phyloP scores from a whole-genome alignment of 2,113 vertebrate genomes.

The Saimiri boliviensis region DNA sequence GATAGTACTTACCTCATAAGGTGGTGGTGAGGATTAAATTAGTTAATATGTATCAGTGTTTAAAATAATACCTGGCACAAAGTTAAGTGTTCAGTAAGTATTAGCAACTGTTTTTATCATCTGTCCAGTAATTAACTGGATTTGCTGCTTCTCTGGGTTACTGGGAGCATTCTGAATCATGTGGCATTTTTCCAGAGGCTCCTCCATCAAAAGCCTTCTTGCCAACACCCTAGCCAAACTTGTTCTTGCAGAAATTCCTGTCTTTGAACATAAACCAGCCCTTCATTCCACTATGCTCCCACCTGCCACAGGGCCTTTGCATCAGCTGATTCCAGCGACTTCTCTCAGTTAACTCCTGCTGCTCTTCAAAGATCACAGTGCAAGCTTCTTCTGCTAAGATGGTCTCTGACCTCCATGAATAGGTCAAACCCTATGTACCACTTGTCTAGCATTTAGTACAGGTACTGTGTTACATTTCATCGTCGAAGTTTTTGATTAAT shows the following conservation, averaged over 20 bases:
- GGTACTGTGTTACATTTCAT: not conserved
- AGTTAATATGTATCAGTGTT: not conserved
- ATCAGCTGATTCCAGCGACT: fast-evolving
- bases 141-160: not conserved
- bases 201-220: not conserved
- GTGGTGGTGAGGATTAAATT: not conserved
- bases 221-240: not conserved
- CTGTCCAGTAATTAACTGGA: not conserved
- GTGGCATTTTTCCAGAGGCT: not conserved
- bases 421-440: not conserved
- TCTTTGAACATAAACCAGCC: not conserved
- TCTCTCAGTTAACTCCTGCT: not conserved
- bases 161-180: not conserved
- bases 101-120: not conserved
- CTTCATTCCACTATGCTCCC: not conserved
- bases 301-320: not conserved
- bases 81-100: not conserved
- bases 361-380: not conserved
- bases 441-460: not conserved
- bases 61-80: not conserved
- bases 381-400: not conserved
- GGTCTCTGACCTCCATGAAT: not conserved
- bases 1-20: not conserved
- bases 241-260: not conserved
- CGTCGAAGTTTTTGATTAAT: not conserved